Conservation (phyloP, 2,888 invertebrate species). For the Lutraria lutraria region DNA sequence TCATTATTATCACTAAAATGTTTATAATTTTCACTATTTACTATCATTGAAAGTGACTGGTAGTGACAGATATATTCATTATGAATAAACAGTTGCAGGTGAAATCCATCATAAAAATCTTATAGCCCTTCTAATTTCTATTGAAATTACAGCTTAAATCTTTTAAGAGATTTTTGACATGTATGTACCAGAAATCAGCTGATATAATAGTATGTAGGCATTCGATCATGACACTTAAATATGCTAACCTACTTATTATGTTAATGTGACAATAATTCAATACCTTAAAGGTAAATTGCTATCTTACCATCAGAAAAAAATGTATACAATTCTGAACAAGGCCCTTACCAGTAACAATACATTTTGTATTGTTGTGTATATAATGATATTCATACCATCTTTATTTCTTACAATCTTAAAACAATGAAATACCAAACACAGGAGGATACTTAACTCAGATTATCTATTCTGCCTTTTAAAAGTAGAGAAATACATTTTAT, state of each 20-base stretch:
- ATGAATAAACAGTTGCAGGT: no score
- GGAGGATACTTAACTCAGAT: neutral
- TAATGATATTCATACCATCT: neutral
- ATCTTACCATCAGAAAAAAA: neutral
- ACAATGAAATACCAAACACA: neutral
- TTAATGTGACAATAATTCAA: constrained; percentile 1
- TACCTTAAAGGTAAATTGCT: neutral
- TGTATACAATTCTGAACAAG: neutral
- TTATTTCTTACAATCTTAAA: constrained; percentile 15
- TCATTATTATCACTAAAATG: no score
- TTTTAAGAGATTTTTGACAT: no score
- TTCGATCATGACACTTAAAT: neutral
- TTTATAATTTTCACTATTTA: no score
- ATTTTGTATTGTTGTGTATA: neutral
- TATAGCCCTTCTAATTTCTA: no score
- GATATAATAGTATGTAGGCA: neutral
- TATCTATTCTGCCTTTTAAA: no score
- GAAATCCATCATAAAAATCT: no score
- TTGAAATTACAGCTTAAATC: no score
- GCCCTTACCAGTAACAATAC: no score
- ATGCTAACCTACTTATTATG: neutral
- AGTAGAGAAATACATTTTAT: no score
- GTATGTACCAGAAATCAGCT: neutral
- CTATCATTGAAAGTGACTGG: no score
- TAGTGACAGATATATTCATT: no score